Percentiles rank a stretch among this genome's conserved stretches.
phyloP scores from a whole-genome alignment of 37 sponge, comb jelly and placozoan species.

The Theonella swinhoei region DNA sequence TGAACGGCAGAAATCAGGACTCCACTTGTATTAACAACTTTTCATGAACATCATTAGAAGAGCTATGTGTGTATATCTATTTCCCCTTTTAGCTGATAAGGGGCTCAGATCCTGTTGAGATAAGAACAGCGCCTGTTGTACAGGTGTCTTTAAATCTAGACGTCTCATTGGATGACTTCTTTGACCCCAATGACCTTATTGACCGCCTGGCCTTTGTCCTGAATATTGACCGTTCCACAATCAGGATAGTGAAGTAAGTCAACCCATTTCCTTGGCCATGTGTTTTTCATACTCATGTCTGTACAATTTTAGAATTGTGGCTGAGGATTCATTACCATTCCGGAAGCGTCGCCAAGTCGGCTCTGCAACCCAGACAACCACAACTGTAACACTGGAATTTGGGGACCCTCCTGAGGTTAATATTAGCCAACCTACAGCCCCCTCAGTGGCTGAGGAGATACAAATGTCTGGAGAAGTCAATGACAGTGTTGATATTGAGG shows the following conservation, averaged over 20 bases:
- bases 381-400: slow-evolving; percentile 55
- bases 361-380: slow-evolving; percentile 27
- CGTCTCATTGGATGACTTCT: slow-evolving; percentile 85
- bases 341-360: not conserved
- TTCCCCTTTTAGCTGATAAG: slow-evolving; percentile 71
- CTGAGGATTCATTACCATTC: not conserved
- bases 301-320: slow-evolving; percentile 8
- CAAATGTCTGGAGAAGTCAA: slow-evolving; percentile 8
- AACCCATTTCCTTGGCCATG: not conserved
- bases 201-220: slow-evolving; percentile 76
- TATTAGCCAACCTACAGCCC: slow-evolving; percentile 23
- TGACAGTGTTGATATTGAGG: slow-evolving; percentile 50
- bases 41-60: too few species aligned
- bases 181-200: slow-evolving; percentile 59
- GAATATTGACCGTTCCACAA: slow-evolving; percentile 50
- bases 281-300: not conserved
- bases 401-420: slow-evolving; percentile 55
- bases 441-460: slow-evolving; percentile 29
- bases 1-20: too few species aligned
- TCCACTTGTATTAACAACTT: too few species aligned
- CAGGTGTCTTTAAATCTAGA: slow-evolving; percentile 69
- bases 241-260: slow-evolving; percentile 74
- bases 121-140: slow-evolving; percentile 80
- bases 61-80: too few species aligned
- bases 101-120: slow-evolving; percentile 76